Evolutionary conservation across 1,140 invertebrate genomes (phyloP), one percentile per base, ranked within the genome.

Genomic region (Parapsyche elsis): DNA sequence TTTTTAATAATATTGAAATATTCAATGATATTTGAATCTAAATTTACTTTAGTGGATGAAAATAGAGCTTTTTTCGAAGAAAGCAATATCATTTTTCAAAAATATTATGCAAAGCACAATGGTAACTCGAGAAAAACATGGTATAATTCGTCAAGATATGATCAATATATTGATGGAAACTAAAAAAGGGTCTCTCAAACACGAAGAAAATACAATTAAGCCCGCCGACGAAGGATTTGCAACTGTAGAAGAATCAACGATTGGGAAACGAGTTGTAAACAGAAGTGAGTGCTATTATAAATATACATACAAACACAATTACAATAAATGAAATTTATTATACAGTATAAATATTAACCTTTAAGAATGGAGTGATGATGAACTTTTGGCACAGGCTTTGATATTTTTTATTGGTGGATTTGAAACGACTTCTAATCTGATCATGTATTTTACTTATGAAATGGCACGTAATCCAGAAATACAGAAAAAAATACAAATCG

Each of bases 401-500:
- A 81, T 91, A 0, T 92, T 92, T 84, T 89, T 92, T 70, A 83
- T 92, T 7, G 92, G 90, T 61, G 90, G 90, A 14, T 92, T 88
- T 82, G 92, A 94, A 71, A 93, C 92, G 0, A 91, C 91, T 0
- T 89, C 92, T 0, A 89, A 88, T 0, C 85, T 90, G 0, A 87
- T 93, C 5, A 87, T 88, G 21, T 91, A 87, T 80, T 86, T 88
- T 0, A 75, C 90, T 0, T 91, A 91, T 82, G 86, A 90, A 79
- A 86, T 94, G 14, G 90, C 92, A 0, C 84, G 85, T 19, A 85
- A 93, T 84, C 89, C 88, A 0, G 89, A 91, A 0, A 86, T 91
- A 14, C 92, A 94, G 84, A 85, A 89, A 0, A 89, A 88, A 84
- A 82, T 92, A 2, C 88, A 89, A 30, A 85, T 89, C n/a, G 92